phyloP scores from a whole-genome alignment of 2,888 invertebrate species.

The Drosophila heteroneura region DNA sequence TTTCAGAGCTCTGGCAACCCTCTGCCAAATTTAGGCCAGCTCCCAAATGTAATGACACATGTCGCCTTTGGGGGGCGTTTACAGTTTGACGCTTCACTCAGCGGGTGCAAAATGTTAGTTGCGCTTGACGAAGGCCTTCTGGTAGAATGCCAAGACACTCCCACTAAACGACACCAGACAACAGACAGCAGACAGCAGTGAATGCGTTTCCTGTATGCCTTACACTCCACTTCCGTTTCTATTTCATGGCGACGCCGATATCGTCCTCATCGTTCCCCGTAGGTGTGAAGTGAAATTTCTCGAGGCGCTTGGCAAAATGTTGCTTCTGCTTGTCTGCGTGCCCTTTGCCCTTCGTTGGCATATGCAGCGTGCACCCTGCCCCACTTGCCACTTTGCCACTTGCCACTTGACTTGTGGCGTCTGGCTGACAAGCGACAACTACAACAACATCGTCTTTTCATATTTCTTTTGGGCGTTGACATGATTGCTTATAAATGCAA shows the following conservation, averaged over 20 bases:
- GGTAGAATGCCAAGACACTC: conserved; percentile 19
- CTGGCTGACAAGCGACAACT: conserved; percentile 39
- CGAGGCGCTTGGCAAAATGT: conserved; percentile 48
- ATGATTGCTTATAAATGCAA: conserved; percentile 80
- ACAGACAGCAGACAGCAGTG: conserved; percentile 23
- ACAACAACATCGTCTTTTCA: conserved; percentile 47
- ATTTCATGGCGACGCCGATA: conserved; percentile 42
- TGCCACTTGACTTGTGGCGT: conserved; percentile 61
- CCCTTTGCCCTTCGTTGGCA: conserved; percentile 6
- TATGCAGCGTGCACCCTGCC: conserved; percentile 18
- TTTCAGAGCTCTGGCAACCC: conserved; percentile 1
- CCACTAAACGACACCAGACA: conserved; percentile 49
- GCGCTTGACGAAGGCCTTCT: conserved; percentile 12
- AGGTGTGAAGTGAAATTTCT: conserved; percentile 75
- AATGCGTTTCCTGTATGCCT: conserved; percentile 75
- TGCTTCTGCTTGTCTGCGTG: conserved; percentile 10
- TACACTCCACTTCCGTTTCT: conserved; percentile 70
- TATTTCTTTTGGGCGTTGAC: conserved; percentile 73
- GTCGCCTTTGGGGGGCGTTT: conserved; percentile 43
- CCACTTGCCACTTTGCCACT: conserved; percentile 14
- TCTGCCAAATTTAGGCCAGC: conserved; percentile 2
- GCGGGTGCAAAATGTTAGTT: conserved; percentile 54
- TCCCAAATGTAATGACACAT: conserved; percentile 40
- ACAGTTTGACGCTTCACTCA: conserved; percentile 49
- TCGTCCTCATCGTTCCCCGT: conserved; percentile 25